phyloP scores from a whole-genome alignment of 2,113 vertebrate genomes.

The Phoxinus phoxinus region DNA sequence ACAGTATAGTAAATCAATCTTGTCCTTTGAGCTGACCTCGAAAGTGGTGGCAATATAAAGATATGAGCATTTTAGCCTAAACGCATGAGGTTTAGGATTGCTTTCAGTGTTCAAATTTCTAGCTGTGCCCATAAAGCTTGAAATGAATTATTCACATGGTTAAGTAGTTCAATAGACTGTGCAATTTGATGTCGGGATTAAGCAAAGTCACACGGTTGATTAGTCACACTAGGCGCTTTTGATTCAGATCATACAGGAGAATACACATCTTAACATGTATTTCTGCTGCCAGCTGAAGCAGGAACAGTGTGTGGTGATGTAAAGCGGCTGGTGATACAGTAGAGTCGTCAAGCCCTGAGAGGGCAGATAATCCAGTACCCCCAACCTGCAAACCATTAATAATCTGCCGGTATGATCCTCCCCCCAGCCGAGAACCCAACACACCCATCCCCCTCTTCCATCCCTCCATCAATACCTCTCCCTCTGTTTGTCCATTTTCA shows the following conservation, averaged over 20 bases:
- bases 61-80: slow-evolving; percentile 14
- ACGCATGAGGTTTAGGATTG: slow-evolving; percentile 17
- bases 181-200: background rate
- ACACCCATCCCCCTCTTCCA: background rate
- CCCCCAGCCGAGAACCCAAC: slow-evolving; percentile 1
- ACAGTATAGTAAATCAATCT: slow-evolving; percentile 8
- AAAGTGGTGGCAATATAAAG: background rate
- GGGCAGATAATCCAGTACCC: slow-evolving; percentile 15
- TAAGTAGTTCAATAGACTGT: slow-evolving; percentile 25
- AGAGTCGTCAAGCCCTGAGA: slow-evolving; percentile 11
- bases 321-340: background rate
- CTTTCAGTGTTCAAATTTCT: slow-evolving; percentile 10
- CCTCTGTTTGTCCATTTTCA: background rate
- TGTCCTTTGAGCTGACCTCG: slow-evolving; percentile 4
- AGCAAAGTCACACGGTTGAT: slow-evolving; percentile 19
- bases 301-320: slow-evolving; percentile 36
- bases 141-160: slow-evolving; percentile 27
- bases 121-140: slow-evolving; percentile 13
- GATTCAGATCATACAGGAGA: slow-evolving; percentile 22
- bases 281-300: background rate
- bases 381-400: slow-evolving; percentile 5
- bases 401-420: background rate
- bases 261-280: slow-evolving; percentile 10
- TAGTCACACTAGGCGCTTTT: slow-evolving; percentile 7
- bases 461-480: background rate